Evolutionary conservation across 2,888 invertebrate species (phyloP).

Genomic region (Caenorhabditis becei): DNA sequence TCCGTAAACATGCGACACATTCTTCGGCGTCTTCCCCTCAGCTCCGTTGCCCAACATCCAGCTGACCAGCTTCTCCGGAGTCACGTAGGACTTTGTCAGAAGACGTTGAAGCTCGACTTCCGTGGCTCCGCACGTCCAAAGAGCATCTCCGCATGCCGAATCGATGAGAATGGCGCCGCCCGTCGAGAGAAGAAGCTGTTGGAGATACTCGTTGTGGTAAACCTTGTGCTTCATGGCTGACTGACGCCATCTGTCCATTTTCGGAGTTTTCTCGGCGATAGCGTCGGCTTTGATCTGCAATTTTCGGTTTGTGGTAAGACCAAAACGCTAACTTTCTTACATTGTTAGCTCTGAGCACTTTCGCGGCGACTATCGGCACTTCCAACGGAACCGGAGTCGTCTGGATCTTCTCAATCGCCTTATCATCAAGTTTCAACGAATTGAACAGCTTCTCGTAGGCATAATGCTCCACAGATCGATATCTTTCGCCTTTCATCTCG

Average conservation of each 20-base stretch:
- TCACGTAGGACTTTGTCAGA: slow-evolving; percentile 77
- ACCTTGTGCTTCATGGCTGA: slow-evolving; percentile 81
- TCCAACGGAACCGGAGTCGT: slow-evolving; percentile 78
- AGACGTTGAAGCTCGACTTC: slow-evolving; percentile 80
- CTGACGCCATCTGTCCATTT: slow-evolving; percentile 79
- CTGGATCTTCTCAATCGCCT: slow-evolving; percentile 76
- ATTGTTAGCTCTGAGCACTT: slow-evolving; percentile 68
- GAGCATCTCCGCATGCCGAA: slow-evolving; percentile 70
- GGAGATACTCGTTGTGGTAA: slow-evolving; percentile 76
- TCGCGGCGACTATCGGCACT: slow-evolving; percentile 71
- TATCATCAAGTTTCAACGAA: slow-evolving; percentile 75
- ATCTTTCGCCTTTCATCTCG: slow-evolving; percentile 71
- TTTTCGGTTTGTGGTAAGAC: not conserved
- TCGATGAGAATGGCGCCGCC: slow-evolving; percentile 80
- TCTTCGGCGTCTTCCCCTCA: slow-evolving; percentile 41
- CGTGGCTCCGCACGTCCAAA: slow-evolving; percentile 76
- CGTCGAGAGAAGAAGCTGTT: slow-evolving; percentile 79
- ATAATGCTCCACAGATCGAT: slow-evolving; percentile 81
- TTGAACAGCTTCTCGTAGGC: slow-evolving; percentile 76
- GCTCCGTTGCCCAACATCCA: slow-evolving; percentile 74
- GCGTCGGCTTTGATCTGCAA: slow-evolving; percentile 50
- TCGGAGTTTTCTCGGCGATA: slow-evolving; percentile 70
- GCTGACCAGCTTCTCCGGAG: slow-evolving; percentile 70
- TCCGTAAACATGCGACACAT: slow-evolving; percentile 72
- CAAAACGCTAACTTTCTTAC: slow-evolving; percentile 40